Evolutionary conservation across 2,113 vertebrate genomes (phyloP), one percentile per base, ranked within the genome.

Genomic region (Cyprinodon brontotheroides): DNA sequence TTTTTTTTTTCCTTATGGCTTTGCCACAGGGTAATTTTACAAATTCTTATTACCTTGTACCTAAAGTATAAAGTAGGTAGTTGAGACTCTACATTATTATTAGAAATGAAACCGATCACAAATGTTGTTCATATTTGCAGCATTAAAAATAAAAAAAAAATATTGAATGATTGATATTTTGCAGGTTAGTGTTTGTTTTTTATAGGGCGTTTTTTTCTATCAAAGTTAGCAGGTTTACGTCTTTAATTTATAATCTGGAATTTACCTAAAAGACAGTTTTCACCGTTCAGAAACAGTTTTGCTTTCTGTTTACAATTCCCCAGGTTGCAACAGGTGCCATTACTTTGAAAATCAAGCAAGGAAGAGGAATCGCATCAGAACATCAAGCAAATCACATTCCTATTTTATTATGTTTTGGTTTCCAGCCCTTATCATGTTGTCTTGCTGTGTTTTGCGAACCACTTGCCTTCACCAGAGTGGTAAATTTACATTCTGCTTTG

Each of bases 381-480:
- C 59, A 37, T 17, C 59, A 0, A 1, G 1, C 38, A 1, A 39
- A 73, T 64, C 0, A 2, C 38, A 60, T 41, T 15, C 13, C 65
- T 1, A 20, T 61, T 76, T 75, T 17, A 47, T 63, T 65, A 36
- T 76, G 73, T 80, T 84, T 83, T 67, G 53, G 50, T 10, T 43
- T 78, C 81, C 29, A 59, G 36, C 72, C 65, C 79, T 81, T 86
- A 72, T 91, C 91, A 60, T 75, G 10, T 61, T 76, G 61, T 79
- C 77, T 65, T 60, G 79, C 72, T 87, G 82, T 80, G 87, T 84
- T 89, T 89, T 84, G 63, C 74, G 78, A 91, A 89, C 78, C 83
- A 36, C 82, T 81, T 68, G 62, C 83, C 75, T 82, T 85, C 70
- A 90, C 87, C 91, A 91, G 80, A 87, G 91, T 91, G 88, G 88